These are phyloP conservation scores for Dascyllus trimaculatus DNA, from an alignment of 2,113 vertebrate species.

Conservation along the genomic window DNA sequence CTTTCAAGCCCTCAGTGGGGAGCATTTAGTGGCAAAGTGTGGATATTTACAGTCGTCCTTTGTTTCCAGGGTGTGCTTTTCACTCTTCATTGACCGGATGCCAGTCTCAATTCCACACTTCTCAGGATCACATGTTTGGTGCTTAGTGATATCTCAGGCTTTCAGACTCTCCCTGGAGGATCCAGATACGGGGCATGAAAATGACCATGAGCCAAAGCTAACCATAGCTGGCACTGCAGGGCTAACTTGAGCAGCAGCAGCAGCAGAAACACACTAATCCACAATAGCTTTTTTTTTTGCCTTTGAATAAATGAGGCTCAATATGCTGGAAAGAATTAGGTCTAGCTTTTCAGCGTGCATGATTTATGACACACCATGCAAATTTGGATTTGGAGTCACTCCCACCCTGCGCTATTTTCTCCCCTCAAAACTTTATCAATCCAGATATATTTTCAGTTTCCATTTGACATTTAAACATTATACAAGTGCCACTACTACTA, in stretches of 20 bases:
- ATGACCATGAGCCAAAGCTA: conserved; percentile 73
- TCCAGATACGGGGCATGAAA: conserved; percentile 73
- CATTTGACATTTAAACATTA: too few species aligned
- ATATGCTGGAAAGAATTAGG: conserved; percentile 30
- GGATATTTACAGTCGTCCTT: conserved; percentile 60
- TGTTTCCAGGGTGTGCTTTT: conserved; percentile 67
- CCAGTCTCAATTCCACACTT: conserved; percentile 73
- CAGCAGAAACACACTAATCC: conserved; percentile 50
- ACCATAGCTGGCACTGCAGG: conserved; percentile 63
- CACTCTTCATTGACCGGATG: conserved; percentile 69
- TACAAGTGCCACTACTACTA: too few species aligned
- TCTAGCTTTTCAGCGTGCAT: conserved; percentile 22
- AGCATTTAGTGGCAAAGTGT: conserved; percentile 42
- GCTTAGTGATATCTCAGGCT: conserved; percentile 76
- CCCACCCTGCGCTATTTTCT: background rate
- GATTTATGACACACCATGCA: conserved; percentile 27
- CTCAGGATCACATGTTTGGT: conserved; percentile 74
- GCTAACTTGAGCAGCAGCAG: conserved; percentile 52
- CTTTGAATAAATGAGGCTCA: conserved; percentile 43
- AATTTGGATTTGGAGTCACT: conserved; percentile 10
- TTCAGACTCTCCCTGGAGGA: conserved; percentile 79
- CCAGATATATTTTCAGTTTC: too few species aligned
- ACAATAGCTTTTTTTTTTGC: conserved; percentile 23
- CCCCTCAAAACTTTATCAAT: background rate
- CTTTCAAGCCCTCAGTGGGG: conserved; percentile 18